Conservation (phyloP, 2,797 vertebrate species). For the Tokudaia muenninki region DNA sequence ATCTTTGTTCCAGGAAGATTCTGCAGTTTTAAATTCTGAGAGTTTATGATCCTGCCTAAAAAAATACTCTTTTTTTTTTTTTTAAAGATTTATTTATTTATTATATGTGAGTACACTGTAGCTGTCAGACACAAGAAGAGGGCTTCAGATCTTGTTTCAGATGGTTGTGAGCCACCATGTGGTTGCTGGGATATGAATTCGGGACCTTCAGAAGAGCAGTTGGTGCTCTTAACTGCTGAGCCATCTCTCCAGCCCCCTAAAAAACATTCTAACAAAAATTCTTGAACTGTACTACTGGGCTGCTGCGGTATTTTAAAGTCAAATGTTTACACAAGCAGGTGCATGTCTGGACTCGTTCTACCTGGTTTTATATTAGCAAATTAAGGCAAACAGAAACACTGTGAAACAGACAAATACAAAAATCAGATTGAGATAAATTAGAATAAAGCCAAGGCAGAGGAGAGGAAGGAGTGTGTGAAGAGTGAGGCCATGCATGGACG, state of each 20-base stretch:
- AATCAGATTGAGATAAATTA: not conserved
- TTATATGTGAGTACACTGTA: too few species aligned
- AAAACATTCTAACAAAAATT: not conserved
- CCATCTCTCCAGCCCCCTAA: too few species aligned
- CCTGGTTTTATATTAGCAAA: not conserved
- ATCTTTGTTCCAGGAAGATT: not conserved
- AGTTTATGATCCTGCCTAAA: not conserved
- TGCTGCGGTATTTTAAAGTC: not conserved
- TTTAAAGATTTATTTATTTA: too few species aligned
- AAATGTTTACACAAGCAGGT: not conserved
- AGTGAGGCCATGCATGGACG: not conserved
- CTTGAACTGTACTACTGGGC: not conserved
- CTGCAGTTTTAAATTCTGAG: not conserved
- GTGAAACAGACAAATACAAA: not conserved
- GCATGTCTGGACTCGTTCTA: not conserved
- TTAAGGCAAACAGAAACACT: not conserved
- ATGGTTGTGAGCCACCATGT: too few species aligned
- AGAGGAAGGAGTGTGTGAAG: not conserved
- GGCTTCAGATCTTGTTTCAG: too few species aligned
- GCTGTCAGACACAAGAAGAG: too few species aligned
- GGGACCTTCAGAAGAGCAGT: too few species aligned
- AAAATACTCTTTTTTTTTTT: too few species aligned
- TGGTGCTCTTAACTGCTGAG: too few species aligned
- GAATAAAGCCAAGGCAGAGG: not conserved
- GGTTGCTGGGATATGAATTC: too few species aligned